Evolutionary conservation across 2,888 invertebrate species (phyloP).

Genomic region (Nasonovia ribisnigri): DNA sequence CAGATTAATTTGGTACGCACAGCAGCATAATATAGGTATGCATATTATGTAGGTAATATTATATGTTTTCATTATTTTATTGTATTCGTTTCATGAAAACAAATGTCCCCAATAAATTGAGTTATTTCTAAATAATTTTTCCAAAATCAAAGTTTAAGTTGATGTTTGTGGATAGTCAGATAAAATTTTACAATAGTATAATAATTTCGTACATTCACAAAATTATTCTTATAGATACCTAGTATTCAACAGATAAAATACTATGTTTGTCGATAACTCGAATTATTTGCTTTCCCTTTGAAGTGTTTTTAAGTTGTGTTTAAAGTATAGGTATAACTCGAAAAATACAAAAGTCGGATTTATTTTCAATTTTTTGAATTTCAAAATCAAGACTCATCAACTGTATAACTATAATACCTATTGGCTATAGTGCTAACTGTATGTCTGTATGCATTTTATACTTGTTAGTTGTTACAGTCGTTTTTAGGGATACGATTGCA

Average conservation of each 20-base stretch:
- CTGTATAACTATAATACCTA: background rate
- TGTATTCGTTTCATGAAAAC: background rate
- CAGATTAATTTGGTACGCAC: background rate
- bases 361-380: too few species aligned
- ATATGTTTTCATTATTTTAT: too few species aligned
- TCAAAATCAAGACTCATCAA: too few species aligned
- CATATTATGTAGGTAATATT: background rate
- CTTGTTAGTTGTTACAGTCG: background rate
- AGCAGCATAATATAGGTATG: background rate
- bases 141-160: background rate
- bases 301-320: too few species aligned
- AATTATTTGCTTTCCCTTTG: too few species aligned
- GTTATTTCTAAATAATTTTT: background rate
- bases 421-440: background rate
- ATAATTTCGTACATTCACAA: background rate
- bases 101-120: background rate
- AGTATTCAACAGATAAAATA: background rate
- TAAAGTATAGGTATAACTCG: too few species aligned
- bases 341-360: too few species aligned
- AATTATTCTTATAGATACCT: background rate
- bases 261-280: background rate
- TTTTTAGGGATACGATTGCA: background rate
- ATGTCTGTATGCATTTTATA: background rate
- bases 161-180: background rate
- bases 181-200: background rate